Percentiles rank a stretch among this genome's conserved stretches.
phyloP scores from a whole-genome alignment of 1,140 invertebrate genomes.

The Colletes latitarsis region DNA sequence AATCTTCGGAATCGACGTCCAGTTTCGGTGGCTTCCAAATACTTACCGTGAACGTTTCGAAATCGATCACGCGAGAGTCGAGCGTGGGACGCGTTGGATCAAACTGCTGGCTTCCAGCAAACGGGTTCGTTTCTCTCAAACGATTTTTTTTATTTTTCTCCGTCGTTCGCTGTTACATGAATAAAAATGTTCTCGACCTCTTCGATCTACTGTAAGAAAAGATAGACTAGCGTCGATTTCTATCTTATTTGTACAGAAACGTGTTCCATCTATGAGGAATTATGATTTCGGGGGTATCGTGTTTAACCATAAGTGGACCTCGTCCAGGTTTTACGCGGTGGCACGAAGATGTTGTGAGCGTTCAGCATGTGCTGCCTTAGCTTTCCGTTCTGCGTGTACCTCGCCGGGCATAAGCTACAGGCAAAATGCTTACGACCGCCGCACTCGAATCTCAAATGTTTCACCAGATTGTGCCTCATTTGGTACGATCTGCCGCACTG shows the following conservation, averaged over 20 bases:
- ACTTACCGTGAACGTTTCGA: neutral
- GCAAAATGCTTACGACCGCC: slow-evolving; percentile 75
- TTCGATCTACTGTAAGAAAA: neutral
- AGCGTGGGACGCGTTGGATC: neutral
- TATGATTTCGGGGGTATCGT: no score
- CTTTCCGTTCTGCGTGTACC: slow-evolving; percentile 65
- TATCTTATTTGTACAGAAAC: neutral
- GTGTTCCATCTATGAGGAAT: no score
- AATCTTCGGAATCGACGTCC: no score
- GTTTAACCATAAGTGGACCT: slow-evolving; percentile 2
- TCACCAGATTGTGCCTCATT: slow-evolving; percentile 73
- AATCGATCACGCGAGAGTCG: neutral
- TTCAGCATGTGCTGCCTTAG: slow-evolving; percentile 63
- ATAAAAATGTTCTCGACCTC: neutral
- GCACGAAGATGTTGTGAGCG: slow-evolving; percentile 57
- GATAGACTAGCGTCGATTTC: neutral
- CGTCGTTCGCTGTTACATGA: neutral
- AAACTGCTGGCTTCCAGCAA: neutral
- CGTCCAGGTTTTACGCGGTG: slow-evolving; percentile 33
- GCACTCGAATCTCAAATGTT: slow-evolving; percentile 79
- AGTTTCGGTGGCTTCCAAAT: neutral
- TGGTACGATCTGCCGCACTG: slow-evolving; percentile 80
- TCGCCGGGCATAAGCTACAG: slow-evolving; percentile 59
- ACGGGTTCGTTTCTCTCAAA: neutral
- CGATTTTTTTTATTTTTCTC: neutral